These are phyloP conservation scores for Lucilia sericata DNA, from an alignment of 1,140 invertebrate species.

Conservation along the genomic window DNA sequence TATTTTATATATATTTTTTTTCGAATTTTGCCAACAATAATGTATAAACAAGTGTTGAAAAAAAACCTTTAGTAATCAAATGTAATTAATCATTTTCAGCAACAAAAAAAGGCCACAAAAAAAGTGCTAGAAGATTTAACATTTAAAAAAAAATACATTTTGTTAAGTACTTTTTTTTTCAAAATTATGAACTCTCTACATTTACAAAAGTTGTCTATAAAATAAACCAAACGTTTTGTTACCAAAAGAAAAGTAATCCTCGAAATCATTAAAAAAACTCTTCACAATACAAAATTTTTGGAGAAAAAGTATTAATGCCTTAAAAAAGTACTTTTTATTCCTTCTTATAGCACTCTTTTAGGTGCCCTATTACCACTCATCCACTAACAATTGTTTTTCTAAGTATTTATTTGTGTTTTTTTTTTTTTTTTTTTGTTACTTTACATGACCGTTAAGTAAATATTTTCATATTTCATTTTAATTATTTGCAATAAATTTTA, in stretches of 20 bases:
- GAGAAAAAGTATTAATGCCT: too few relatives aligned
- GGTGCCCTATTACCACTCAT: too few relatives aligned
- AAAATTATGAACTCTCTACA: not conserved
- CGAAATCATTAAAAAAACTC: too few relatives aligned
- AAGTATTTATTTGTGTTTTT: not conserved
- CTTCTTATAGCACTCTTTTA: too few relatives aligned
- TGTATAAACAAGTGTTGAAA: not conserved
- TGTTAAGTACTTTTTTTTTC: not conserved
- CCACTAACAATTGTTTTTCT: not conserved
- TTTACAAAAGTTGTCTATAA: too few relatives aligned
- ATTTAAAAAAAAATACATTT: too few relatives aligned
- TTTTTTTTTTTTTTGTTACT: not conserved
- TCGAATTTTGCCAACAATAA: too few relatives aligned
- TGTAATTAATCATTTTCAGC: not conserved
- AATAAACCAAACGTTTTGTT: too few relatives aligned
- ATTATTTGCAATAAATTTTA: slow-evolving; percentile 8
- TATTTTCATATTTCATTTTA: slow-evolving; percentile 3
- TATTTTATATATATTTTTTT: too few relatives aligned
- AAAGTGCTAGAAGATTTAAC: not conserved
- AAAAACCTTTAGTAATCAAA: not conserved
- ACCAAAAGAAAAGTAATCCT: too few relatives aligned
- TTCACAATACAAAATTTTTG: too few relatives aligned
- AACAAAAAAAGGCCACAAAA: not conserved
- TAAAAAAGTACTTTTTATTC: too few relatives aligned
- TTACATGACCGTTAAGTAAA: not conserved